A percentile compares a stretch with the other conserved stretches of the same genome.
phyloP scores from a whole-genome alignment of 2,113 vertebrate species.

The Mellivora capensis region DNA sequence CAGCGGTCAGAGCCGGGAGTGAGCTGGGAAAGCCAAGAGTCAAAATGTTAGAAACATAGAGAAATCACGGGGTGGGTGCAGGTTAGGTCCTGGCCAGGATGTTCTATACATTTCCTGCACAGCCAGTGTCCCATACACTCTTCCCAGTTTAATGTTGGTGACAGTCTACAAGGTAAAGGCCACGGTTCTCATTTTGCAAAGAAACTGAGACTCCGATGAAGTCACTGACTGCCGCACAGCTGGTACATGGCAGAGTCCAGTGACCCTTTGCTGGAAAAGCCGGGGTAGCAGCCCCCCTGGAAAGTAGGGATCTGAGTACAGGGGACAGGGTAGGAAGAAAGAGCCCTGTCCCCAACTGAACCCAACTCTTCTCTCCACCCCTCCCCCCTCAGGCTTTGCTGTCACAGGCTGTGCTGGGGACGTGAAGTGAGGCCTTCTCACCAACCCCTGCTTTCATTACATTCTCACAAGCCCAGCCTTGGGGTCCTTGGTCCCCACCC shows the following conservation, averaged over 20 bases:
- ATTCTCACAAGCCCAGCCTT: background rate
- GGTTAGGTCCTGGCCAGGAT: background rate
- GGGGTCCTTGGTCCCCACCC: background rate
- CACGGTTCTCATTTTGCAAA: background rate
- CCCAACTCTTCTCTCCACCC: background rate
- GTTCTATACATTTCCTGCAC: too few relatives aligned
- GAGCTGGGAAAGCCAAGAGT: background rate
- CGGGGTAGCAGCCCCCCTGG: background rate
- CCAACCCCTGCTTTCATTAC: background rate
- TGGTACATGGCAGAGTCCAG: background rate
- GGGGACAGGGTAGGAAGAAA: background rate
- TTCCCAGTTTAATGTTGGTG: background rate
- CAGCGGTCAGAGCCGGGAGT: background rate
- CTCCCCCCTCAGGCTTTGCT: background rate
- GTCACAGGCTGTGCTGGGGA: background rate
- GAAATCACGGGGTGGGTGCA: background rate
- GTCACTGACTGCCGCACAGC: background rate
- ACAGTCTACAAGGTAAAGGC: background rate
- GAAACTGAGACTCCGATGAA: background rate
- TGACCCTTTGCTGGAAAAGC: background rate
- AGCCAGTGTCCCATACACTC: too few relatives aligned
- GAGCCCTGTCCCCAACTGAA: background rate
- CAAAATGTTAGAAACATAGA: background rate
- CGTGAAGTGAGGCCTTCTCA: background rate
- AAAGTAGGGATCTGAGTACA: background rate